Evolutionary conservation across 92 coral and sea anemone species (phyloP).

Genomic region (Epizoanthus fatuus): DNA sequence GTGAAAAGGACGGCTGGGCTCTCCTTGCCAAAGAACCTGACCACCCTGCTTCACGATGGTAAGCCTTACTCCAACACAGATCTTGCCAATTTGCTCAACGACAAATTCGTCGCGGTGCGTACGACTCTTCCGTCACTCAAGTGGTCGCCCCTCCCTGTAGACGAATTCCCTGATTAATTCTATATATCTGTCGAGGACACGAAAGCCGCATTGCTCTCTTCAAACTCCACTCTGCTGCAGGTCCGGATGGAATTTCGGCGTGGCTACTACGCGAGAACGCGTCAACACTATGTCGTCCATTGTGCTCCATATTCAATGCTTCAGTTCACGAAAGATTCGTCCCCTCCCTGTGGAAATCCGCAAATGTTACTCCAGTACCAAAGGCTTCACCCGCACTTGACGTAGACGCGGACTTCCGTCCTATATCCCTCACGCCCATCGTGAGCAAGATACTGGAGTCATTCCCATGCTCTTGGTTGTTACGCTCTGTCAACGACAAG

Average conservation of each 20-base stretch:
- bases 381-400: constrained; percentile 32
- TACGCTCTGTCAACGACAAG: neutral
- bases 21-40: no score
- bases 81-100: no score
- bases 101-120: no score
- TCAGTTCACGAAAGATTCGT: constrained; percentile 12
- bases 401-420: constrained; percentile 21
- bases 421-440: constrained; percentile 42
- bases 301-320: constrained; percentile 7
- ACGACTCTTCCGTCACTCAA: no score
- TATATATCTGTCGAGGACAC: no score
- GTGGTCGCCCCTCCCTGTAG: no score
- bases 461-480: constrained; percentile 35
- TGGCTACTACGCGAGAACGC: constrained; percentile 43
- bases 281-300: constrained; percentile 21
- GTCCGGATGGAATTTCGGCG: neutral
- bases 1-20: no score
- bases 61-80: no score
- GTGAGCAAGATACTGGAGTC: constrained; percentile 39
- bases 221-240: no score
- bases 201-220: no score
- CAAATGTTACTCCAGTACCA: constrained; percentile 35
- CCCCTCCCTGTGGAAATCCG: constrained; percentile 44
- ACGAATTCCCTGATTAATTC: no score
- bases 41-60: no score